Percentiles rank a stretch among this genome's conserved stretches.
phyloP scores from a whole-genome alignment of 2,113 vertebrate genomes.

The Pseudorhombus dupliciocellatus region DNA sequence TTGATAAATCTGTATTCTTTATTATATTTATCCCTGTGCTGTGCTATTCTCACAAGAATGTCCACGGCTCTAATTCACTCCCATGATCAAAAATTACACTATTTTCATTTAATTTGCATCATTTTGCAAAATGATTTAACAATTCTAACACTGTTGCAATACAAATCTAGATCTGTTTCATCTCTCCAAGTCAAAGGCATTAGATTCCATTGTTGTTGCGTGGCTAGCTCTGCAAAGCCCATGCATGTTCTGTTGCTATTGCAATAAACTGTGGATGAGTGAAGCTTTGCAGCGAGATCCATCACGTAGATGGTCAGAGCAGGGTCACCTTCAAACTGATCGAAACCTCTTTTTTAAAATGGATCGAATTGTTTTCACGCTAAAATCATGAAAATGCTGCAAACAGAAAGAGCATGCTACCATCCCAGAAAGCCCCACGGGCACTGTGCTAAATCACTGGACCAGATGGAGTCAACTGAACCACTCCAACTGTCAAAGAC shows the following conservation, averaged over 20 bases:
- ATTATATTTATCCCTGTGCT: background rate
- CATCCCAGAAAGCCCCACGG: background rate
- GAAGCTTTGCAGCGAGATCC: constrained; percentile 28
- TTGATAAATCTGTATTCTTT: too few species aligned
- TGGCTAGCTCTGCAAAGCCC: constrained; percentile 1
- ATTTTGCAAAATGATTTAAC: background rate
- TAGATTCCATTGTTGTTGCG: background rate
- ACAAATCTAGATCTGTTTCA: constrained; percentile 2
- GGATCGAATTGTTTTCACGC: constrained; percentile 21
- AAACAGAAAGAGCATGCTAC: constrained; percentile 22
- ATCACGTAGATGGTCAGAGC: constrained; percentile 17
- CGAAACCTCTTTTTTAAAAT: constrained; percentile 25
- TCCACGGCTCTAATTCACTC: constrained; percentile 16
- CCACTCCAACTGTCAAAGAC: background rate
- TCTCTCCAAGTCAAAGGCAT: constrained; percentile 19
- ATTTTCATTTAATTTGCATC: background rate
- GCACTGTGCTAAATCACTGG: constrained; percentile 8
- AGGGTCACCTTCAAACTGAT: constrained; percentile 52
- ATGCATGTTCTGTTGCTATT: background rate
- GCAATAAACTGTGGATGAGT: constrained; percentile 34
- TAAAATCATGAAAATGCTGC: constrained; percentile 2
- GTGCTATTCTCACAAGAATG: background rate
- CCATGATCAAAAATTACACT: background rate
- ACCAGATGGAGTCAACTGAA: background rate
- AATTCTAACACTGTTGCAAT: background rate